Percentiles rank a stretch among this genome's conserved stretches.
phyloP scores from a whole-genome alignment of 1,140 invertebrate species.

The Aphidius gifuensis region DNA sequence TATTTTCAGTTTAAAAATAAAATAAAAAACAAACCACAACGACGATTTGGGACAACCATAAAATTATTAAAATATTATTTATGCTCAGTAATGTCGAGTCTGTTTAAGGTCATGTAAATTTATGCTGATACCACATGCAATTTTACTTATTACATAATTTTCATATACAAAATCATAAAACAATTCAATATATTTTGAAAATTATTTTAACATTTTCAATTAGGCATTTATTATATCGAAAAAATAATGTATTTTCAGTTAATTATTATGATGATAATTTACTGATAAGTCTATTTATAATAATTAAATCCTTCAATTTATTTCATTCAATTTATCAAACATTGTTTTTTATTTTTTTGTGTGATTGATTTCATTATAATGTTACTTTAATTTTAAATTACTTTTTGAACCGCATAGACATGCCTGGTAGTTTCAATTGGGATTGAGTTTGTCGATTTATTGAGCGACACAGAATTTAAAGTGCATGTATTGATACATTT shows the following conservation, averaged over 20 bases:
- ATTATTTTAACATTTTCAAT: no score
- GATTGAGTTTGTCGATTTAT: constrained; percentile 20
- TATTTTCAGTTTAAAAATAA: constrained; percentile 1
- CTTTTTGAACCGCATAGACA: not conserved
- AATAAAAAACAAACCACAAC: constrained; percentile 22
- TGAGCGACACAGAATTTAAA: constrained; percentile 9
- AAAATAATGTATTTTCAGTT: no score
- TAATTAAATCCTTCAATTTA: no score
- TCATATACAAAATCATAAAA: constrained; percentile 1
- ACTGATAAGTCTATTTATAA: no score
- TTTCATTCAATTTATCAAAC: no score
- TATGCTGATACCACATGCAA: constrained; percentile 6
- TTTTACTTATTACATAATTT: constrained; percentile 8
- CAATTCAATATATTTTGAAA: no score
- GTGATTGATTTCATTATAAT: not conserved
- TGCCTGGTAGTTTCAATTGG: constrained; percentile 17
- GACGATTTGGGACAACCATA: constrained; percentile 24
- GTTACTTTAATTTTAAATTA: not conserved
- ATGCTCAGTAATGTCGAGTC: constrained; percentile 15
- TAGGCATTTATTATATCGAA: no score
- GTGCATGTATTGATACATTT: not conserved
- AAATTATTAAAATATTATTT: constrained; percentile 34
- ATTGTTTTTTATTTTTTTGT: no score
- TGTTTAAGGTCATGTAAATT: constrained; percentile 11
- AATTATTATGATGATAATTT: no score